Conservation (phyloP, 2,113 vertebrate genomes). For the Urocolius indicus region DNA sequence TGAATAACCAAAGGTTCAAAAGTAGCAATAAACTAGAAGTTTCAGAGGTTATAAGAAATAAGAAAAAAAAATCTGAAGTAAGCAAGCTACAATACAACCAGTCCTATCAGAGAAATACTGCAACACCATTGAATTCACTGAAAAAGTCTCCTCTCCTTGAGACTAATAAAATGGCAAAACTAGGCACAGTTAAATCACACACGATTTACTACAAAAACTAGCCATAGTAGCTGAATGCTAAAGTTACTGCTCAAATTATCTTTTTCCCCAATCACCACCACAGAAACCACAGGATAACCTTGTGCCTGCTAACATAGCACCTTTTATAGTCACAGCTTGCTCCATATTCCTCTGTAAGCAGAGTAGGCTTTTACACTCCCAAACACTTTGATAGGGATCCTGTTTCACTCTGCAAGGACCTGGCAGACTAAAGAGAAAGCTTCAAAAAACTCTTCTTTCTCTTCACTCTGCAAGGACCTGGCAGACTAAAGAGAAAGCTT, state of each 20-base stretch:
- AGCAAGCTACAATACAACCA: not conserved
- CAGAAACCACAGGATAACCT: not conserved
- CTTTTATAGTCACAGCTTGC: not conserved
- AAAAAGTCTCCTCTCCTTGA: not conserved
- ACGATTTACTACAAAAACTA: not conserved
- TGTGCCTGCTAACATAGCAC: not conserved
- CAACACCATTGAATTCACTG: not conserved
- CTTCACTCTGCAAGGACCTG: too few species aligned
- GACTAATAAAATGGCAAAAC: not conserved
- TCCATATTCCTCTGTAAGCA: not conserved
- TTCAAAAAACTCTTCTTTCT: not conserved
- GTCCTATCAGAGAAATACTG: not conserved
- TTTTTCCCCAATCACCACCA: not conserved
- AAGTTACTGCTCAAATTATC: not conserved
- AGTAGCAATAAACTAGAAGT: not conserved
- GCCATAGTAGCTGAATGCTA: not conserved
- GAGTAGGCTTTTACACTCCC: not conserved
- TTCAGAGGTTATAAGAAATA: not conserved
- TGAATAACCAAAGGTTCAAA: not conserved
- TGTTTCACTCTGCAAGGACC: not conserved
- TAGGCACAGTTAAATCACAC: not conserved
- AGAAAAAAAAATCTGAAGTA: not conserved
- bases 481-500: not conserved
- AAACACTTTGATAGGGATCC: not conserved
- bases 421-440: not conserved